These are phyloP conservation scores for Himalopsyche japonica DNA, from an alignment of 2,888 invertebrate species.

Conservation along the genomic window DNA sequence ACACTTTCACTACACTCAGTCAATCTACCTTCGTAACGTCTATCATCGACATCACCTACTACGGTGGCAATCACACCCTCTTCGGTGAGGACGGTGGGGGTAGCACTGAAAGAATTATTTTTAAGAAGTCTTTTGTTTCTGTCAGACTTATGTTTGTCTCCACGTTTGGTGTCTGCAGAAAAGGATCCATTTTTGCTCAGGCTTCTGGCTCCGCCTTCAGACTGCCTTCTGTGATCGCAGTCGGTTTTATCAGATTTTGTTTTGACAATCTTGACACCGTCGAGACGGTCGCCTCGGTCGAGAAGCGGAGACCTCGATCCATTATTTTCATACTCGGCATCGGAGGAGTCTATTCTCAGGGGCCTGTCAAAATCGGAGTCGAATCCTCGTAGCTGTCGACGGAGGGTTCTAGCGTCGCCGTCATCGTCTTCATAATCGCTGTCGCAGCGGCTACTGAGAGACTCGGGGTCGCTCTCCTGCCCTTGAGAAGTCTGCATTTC, in stretches of 20 bases:
- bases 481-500: conserved; percentile 71
- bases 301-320: conserved; percentile 72
- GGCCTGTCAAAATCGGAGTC: conserved; percentile 59
- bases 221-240: conserved; percentile 50
- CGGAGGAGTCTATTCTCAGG: conserved; percentile 58
- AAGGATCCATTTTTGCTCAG: conserved; percentile 46
- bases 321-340: conserved; percentile 70
- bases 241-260: conserved; percentile 46
- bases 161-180: conserved; percentile 45
- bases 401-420: conserved; percentile 49
- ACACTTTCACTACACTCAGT: conserved; percentile 44
- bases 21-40: conserved; percentile 33
- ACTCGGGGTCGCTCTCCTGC: conserved; percentile 65
- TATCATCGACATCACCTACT: conserved; percentile 29
- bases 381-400: conserved; percentile 54
- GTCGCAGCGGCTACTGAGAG: conserved; percentile 62
- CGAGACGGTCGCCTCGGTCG: conserved; percentile 53
- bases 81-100: conserved; percentile 21
- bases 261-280: conserved; percentile 53
- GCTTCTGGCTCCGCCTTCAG: conserved; percentile 50
- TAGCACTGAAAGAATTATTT: conserved; percentile 46
- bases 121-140: conserved; percentile 55
- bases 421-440: conserved; percentile 67
- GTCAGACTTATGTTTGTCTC: conserved; percentile 53
- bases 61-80: conserved; percentile 11